These are phyloP conservation scores for Drosophila subsilvestris DNA, from an alignment of 2,888 invertebrate genomes.

Conservation along the genomic window DNA sequence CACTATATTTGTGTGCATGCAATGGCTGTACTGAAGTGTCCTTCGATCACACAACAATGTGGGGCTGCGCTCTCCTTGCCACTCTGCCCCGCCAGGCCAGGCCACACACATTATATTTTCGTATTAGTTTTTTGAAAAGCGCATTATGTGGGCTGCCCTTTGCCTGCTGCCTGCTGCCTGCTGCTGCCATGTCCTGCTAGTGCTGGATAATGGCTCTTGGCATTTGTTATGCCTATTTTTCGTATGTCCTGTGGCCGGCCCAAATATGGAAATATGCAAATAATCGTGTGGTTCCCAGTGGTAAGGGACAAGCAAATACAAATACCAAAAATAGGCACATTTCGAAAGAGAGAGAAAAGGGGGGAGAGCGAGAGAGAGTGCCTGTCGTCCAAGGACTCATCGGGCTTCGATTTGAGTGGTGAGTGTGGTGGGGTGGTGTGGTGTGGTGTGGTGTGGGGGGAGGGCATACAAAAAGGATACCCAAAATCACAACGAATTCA, in stretches of 20 bases:
- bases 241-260: slow-evolving; percentile 15
- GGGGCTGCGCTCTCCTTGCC: slow-evolving; percentile 44
- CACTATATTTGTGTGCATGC: slow-evolving; percentile 45
- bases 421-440: not conserved
- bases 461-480: not conserved
- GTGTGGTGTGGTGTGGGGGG: too few species aligned
- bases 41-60: slow-evolving; percentile 42
- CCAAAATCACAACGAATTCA: not conserved
- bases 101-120: slow-evolving; percentile 47
- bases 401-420: not conserved
- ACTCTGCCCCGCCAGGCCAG: too few species aligned
- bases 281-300: not conserved
- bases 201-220: slow-evolving; percentile 51
- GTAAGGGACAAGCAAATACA: not conserved
- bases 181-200: not conserved
- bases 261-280: slow-evolving; percentile 32
- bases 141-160: slow-evolving; percentile 43
- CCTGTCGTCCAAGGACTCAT: not conserved
- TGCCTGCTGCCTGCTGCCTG: not conserved
- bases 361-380: not conserved
- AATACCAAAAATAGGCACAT: not conserved
- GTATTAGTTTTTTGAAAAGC: slow-evolving; percentile 68
- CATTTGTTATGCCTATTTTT: slow-evolving; percentile 55
- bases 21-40: slow-evolving; percentile 38
- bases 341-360: not conserved